Percentiles rank a stretch among this genome's conserved stretches.
phyloP scores from a whole-genome alignment of 2,797 vertebrate genomes.

The Buphagus erythrorhynchus region DNA sequence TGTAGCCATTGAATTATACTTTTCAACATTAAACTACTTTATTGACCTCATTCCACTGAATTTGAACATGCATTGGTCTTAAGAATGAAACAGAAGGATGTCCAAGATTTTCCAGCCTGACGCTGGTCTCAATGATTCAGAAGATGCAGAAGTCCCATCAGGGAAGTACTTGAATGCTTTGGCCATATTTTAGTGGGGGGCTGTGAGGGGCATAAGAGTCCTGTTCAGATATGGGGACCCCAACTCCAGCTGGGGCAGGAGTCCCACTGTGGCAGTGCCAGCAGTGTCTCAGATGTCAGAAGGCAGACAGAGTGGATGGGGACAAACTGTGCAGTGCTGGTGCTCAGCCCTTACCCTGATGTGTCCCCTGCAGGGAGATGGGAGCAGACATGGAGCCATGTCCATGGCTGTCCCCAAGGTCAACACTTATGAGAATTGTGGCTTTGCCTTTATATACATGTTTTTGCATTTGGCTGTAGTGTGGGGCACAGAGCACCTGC shows the following conservation, averaged over 20 bases:
- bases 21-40: not conserved
- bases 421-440: not conserved
- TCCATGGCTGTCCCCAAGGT: not conserved
- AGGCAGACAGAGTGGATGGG: no score
- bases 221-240: not conserved
- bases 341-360: not conserved
- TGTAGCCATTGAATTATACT: not conserved
- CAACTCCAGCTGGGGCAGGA: not conserved
- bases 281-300: not conserved
- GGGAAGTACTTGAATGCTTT: not conserved
- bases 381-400: not conserved
- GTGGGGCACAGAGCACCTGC: fast-evolving
- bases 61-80: not conserved
- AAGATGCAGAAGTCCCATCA: not conserved
- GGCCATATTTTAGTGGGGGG: not conserved
- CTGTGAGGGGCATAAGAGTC: not conserved
- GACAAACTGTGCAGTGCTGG: not conserved
- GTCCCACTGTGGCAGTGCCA: not conserved
- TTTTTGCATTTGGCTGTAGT: not conserved
- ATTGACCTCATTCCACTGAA: not conserved
- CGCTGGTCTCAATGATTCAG: not conserved
- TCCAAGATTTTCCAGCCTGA: not conserved
- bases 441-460: not conserved
- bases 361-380: not conserved
- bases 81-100: not conserved